Percentiles rank a stretch among this genome's conserved stretches.
phyloP scores from a whole-genome alignment of 2,113 vertebrate species.

The Cyphomyrus discorhynchus region DNA sequence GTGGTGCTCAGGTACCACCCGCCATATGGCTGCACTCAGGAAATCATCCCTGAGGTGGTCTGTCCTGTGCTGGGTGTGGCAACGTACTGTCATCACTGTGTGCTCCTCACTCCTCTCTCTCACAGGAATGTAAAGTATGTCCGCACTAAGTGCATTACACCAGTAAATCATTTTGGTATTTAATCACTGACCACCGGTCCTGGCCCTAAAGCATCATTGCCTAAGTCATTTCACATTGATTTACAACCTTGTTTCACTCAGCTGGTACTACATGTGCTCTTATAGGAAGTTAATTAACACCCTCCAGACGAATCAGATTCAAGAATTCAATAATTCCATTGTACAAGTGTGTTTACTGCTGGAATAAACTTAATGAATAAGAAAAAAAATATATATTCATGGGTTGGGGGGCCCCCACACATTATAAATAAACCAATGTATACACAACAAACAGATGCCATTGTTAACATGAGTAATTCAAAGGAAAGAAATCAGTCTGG shows the following conservation, averaged over 20 bases:
- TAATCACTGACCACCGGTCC: not conserved
- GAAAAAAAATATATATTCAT: not conserved
- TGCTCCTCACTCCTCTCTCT: too few relatives aligned
- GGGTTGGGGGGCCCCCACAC: not conserved
- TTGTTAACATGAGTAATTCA: not conserved
- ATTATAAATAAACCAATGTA: not conserved
- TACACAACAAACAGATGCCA: not conserved
- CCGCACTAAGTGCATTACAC: not conserved
- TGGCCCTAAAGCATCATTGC: not conserved
- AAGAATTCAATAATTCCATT: not conserved
- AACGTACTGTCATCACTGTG: too few relatives aligned
- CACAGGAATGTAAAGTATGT: too few relatives aligned
- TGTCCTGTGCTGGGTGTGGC: too few relatives aligned
- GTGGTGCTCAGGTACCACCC: too few relatives aligned
- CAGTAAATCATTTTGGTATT: not conserved
- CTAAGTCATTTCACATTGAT: not conserved
- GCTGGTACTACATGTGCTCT: not conserved
- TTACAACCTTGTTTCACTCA: not conserved
- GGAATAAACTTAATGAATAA: not conserved
- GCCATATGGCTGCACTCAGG: too few relatives aligned
- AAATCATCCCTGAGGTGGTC: too few relatives aligned
- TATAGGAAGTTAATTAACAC: not conserved
- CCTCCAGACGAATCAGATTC: not conserved
- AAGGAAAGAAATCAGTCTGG: not conserved
- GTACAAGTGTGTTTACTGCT: not conserved